Evolutionary conservation across 2,888 invertebrate species (phyloP), one percentile per base, ranked within the genome.

Genomic region (Drosophila mimica): DNA sequence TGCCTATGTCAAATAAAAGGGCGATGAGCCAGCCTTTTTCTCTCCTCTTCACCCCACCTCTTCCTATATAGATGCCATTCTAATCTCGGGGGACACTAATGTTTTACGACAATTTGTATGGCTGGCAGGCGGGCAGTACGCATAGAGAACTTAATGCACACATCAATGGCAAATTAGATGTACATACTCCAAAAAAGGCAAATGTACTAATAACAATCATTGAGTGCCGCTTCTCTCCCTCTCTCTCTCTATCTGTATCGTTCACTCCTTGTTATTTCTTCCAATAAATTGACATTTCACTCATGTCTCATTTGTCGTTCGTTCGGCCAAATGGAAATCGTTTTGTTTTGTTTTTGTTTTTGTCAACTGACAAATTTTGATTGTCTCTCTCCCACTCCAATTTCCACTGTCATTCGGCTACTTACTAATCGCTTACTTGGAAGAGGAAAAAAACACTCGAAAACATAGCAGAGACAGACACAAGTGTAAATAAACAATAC

Each of bases 1-100:
- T 85, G 90, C 90, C 88, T 75, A 82, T 88, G 90, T 85, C 88
- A 85, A 88, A 88, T 88, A 86, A 88, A 88, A 82, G 88, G 90
- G 81, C 90, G 88, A 88, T 86, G 86, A 83, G 89, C 83, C 79
- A 78, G 88, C 80, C 77, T 81, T 80, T 81, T 76, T 30, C 48
- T 28, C 38, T 66, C 54, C 33, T 38, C 20, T 53, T 43, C 20
- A 15, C 51, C 11, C 30, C 52, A 60, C 46, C 48, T 46, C 17
- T 56, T 31, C 51, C 46, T 2, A 46, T 62, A 43, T 52, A 30
- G 64, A 38, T 51, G 61, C 57, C 63, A 62, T 71, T 85, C 77
- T 89, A 89, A 85, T 88, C 87, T 83, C 87, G 64, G 76, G 90
- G 90, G 87, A 87, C 85, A 83, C 86, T 88, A 87, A 87, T 87